Base-by-base conservation (phyloP, 2,888 invertebrate genomes). In the Strigamia crassipes region DNA sequence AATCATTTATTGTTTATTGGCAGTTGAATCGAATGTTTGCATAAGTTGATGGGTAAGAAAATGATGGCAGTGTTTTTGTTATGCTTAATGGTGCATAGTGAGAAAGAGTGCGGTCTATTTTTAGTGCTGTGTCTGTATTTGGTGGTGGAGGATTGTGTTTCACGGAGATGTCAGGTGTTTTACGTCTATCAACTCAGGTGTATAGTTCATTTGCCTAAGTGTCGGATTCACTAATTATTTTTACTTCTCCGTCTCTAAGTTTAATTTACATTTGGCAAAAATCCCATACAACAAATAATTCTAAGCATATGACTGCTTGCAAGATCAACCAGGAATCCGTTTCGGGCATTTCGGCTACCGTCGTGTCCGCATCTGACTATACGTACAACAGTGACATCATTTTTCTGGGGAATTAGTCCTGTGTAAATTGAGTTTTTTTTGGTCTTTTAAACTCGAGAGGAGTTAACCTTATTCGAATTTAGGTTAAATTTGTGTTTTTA, bases 1-100 rank as follows among this genome's bases (percentile, higher is more conserved):
- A 27, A 27, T 27, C 1, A 27, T 27, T 27, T 27, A 27, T 51
- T 51, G 51, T 61, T 66, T n/a, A 23, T 66, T 66, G 61, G 2
- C 23, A n/a, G 8, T n/a, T 66, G 61, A n/a, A 23, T 23, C 9
- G 21, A 21, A 23, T 23, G 18, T 66, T 18, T 15, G 10, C 6
- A 18, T 51, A 38, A 38, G 38, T 38, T 38, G 38, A 18, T 66
- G 21, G 61, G 61, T 18, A 12, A 21, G 18, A 66, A 66, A 66
- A 66, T 66, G 23, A 23, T 66, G 61, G 21, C 61, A 23, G 61
- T 66, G 61, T 66, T 66, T n/a, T 66, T 66, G 61, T 66, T 66
- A 66, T 66, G 61, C 23, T 66, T 66, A 66, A 66, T 66, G 61
- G 18, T 66, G 61, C 61, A 66, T 66, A 66, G 61, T 66, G 61